Conservation (phyloP, 2,888 invertebrate genomes). For the Zygogramma bicolorata region DNA sequence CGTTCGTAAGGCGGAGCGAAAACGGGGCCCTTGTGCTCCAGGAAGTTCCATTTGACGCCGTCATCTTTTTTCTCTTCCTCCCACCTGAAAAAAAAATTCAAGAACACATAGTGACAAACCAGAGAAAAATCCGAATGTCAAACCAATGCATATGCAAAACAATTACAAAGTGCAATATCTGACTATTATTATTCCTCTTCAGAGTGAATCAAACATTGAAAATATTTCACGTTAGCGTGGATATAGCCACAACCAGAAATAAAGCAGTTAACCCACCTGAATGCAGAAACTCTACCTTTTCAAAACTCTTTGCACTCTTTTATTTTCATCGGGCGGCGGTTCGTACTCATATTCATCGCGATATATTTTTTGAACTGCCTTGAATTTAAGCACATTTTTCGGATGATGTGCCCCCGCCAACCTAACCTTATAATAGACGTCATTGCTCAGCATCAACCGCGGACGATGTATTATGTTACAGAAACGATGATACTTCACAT, state of each 20-base stretch:
- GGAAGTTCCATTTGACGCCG: constrained; percentile 94
- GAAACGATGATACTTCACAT: constrained; percentile 9
- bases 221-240: not conserved
- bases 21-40: constrained; percentile 97
- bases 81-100: constrained; percentile 96
- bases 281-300: constrained; percentile 32
- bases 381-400: not conserved
- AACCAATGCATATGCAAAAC: no score
- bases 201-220: no score
- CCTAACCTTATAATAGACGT: constrained; percentile 40
- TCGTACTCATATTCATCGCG: not conserved
- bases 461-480: constrained; percentile 23
- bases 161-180: no score
- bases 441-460: constrained; percentile 17
- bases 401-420: constrained; percentile 24
- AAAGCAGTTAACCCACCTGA: not conserved
- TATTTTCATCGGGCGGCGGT: constrained; percentile 16
- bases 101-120: no score
- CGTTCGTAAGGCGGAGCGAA: constrained; percentile 96
- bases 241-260: not conserved
- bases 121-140: not conserved
- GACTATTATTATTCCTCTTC: no score
- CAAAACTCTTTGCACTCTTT: constrained; percentile 26
- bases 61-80: constrained; percentile 96
- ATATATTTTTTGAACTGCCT: not conserved